Evolutionary conservation across 2,797 vertebrate species (phyloP).

Genomic region (Corythornis leucogaster): DNA sequence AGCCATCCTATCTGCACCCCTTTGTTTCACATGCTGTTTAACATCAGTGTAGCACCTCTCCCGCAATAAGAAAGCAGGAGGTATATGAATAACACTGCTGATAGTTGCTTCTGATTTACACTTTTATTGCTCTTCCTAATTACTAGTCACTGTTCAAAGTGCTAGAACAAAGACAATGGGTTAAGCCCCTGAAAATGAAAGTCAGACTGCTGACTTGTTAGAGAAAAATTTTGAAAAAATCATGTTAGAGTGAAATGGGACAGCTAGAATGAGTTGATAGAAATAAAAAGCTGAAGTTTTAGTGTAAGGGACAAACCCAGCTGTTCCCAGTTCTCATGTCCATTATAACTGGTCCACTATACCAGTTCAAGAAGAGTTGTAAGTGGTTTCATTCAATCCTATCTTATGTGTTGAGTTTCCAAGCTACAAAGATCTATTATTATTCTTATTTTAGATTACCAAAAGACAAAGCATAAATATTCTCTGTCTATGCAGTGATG

Average conservation of each 20-base stretch:
- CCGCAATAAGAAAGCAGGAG: neutral
- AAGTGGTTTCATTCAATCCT: neutral
- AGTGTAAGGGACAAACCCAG: neutral
- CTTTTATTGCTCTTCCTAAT: neutral
- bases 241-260: neutral
- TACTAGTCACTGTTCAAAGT: neutral
- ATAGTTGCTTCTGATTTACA: neutral
- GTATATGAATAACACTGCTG: neutral
- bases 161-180: neutral
- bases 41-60: neutral
- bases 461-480: neutral
- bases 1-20: neutral
- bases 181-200: neutral
- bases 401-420: neutral
- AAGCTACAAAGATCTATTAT: neutral
- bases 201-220: neutral
- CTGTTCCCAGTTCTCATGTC: fast-evolving
- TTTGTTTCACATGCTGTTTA: neutral
- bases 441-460: neutral
- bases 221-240: neutral
- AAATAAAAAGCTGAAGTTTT: neutral
- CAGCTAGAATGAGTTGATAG: neutral
- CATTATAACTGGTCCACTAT: too few species aligned
- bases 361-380: fast-evolving
- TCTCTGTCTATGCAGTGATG: fast-evolving